These are phyloP conservation scores for Sorex maritimensis DNA, from an alignment of 2,797 vertebrate genomes.

Conservation along the genomic window DNA sequence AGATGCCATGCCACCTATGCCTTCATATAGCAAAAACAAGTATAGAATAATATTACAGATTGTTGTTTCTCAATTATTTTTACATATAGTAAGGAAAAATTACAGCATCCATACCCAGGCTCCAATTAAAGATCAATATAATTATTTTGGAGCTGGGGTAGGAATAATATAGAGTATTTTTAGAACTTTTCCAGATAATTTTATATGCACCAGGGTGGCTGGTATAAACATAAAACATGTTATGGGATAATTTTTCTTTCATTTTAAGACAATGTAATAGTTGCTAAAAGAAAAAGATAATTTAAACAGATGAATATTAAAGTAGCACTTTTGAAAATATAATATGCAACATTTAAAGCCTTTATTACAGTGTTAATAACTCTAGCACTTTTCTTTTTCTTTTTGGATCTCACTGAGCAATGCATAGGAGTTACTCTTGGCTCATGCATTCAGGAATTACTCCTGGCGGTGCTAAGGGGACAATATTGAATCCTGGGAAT, in stretches of 20 bases:
- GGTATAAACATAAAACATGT: neutral
- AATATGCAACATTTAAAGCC: neutral
- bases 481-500: too few species aligned
- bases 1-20: neutral
- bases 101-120: neutral
- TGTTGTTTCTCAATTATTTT: neutral
- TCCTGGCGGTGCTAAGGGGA: too few species aligned
- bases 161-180: neutral
- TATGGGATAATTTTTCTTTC: neutral
- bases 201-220: neutral
- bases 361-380: neutral
- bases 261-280: neutral
- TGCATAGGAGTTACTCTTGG: too few species aligned
- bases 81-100: neutral
- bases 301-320: constrained; percentile 35
- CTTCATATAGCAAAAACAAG: neutral
- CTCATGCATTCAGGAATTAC: too few species aligned
- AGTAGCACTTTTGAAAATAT: too few species aligned
- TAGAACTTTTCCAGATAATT: constrained; percentile 4
- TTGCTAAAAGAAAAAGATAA: neutral
- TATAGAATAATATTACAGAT: neutral
- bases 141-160: neutral
- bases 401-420: too few species aligned
- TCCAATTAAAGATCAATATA: neutral
- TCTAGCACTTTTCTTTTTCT: neutral